Base-by-base conservation (phyloP, 2,888 invertebrate species). In the Argynnis bischoffii region DNA sequence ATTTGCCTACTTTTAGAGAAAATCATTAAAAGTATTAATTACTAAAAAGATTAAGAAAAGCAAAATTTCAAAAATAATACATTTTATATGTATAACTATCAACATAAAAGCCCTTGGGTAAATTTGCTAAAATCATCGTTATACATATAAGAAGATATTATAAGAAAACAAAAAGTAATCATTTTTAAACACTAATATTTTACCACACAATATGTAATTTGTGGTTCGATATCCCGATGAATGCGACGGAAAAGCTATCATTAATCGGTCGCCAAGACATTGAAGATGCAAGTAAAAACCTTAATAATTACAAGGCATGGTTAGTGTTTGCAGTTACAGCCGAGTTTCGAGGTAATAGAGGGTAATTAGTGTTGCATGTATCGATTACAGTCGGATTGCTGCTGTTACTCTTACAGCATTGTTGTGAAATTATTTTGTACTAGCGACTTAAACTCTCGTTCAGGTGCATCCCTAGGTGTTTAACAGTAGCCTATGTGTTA, bases 291-390 rank as follows among this genome's bases (percentile, higher is more conserved):
- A 18, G 16, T 31, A 35, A 63, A 41, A 31, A 63, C 41, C 51
- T 8, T 41, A 51, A 53, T 59, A 59, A 59, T 59, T 48, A 59
- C 46, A 57, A 57, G 18, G 57, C 57, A 57, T 14, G 14, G 57
- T 56, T 56, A 56, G 18, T 14, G 18, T 57, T 55, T 55, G 35
- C 57, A 46, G 21, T 11, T 11, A 3, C 1, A 8, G 57, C 15
- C 46, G 57, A 46, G 18, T n/a, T 47, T 26, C 11, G 26, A 48
- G 47, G 47, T 47, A 59, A 59, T 59, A 59, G 57, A 3, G 57
- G 47, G 26, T n/a, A 47, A 59, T 47, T 59, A 48, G 47, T 26
- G 21, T 21, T n/a, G 57, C 26, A 48, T n/a, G 21, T 59, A 59
- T 59, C 57, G 57, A 59, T 48, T 47, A 26, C n/a, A 16, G 55